These are phyloP conservation scores for Aplysina aerophoba DNA, from an alignment of 37 sponge, comb jelly and placozoan species.

Conservation along the genomic window DNA sequence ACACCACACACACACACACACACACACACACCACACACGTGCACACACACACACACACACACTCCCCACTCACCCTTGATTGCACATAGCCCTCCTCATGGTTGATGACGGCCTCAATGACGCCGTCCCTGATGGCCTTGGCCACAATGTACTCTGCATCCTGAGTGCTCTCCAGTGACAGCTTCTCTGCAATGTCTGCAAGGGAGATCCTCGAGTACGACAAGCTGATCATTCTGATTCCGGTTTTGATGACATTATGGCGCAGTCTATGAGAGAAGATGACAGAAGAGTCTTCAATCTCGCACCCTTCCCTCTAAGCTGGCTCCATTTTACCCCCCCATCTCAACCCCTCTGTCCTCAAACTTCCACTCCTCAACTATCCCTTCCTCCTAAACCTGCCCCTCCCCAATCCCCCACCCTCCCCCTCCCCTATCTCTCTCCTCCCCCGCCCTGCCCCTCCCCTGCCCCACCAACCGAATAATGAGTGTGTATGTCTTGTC, in stretches of 20 bases:
- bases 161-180: conserved; percentile 87
- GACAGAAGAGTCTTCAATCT: no score
- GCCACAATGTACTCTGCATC: conserved; percentile 99
- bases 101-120: conserved; percentile 92
- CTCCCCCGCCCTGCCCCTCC: no score
- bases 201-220: conserved; percentile 92
- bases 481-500: conserved; percentile 95
- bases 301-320: no score
- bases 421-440: no score
- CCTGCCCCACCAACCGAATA: conserved; percentile 40
- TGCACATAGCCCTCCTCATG: conserved; percentile 93
- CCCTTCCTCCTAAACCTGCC: no score
- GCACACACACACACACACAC: no score
- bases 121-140: conserved; percentile 94
- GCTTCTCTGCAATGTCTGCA: conserved; percentile 88
- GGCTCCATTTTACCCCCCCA: no score
- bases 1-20: neutral
- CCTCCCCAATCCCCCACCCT: no score
- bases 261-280: conserved; percentile 42
- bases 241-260: conserved; percentile 99
- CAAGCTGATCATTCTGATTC: conserved; percentile 77
- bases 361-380: no score
- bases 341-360: no score
- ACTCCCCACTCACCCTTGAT: conserved; percentile 59
- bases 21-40: neutral